Evolutionary conservation across 1,140 invertebrate genomes (phyloP).

Genomic region (Amphibalanus amphitrite): DNA sequence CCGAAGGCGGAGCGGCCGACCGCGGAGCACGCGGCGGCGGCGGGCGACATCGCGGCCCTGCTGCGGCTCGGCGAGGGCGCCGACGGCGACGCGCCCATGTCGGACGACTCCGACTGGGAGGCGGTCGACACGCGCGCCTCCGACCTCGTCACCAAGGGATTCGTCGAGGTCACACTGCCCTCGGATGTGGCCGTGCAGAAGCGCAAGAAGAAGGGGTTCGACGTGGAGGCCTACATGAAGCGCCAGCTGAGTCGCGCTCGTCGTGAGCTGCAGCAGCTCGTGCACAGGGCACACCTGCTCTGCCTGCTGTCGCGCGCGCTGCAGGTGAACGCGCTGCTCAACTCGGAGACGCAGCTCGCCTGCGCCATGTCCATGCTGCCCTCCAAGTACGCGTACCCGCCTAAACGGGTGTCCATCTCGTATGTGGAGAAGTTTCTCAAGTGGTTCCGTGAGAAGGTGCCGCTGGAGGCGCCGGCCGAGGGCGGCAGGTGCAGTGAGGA

Average conservation of each 20-base stretch:
- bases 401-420: slow-evolving; percentile 43
- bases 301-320: slow-evolving; percentile 64
- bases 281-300: slow-evolving; percentile 72
- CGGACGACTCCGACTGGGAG: slow-evolving; percentile 4
- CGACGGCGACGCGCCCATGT: not conserved
- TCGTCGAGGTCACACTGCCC: not conserved
- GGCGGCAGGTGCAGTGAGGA: slow-evolving; percentile 9
- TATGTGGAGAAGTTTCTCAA: slow-evolving; percentile 55
- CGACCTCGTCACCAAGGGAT: not conserved
- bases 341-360: slow-evolving; percentile 43
- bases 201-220: slow-evolving; percentile 20
- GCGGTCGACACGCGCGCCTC: not conserved
- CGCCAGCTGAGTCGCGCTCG: slow-evolving; percentile 51
- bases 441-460: slow-evolving; percentile 52
- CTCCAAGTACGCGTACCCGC: slow-evolving; percentile 47
- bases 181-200: not conserved
- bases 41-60: not conserved
- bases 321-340: slow-evolving; percentile 51
- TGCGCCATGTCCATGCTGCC: slow-evolving; percentile 53
- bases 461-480: slow-evolving; percentile 19
- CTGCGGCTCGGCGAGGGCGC: not conserved
- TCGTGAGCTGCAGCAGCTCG: slow-evolving; percentile 52
- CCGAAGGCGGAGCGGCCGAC: not conserved
- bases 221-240: slow-evolving; percentile 50
- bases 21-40: too few species aligned